Base-by-base conservation (phyloP, 2,113 vertebrate genomes). In the Herpetotheres cachinnans region DNA sequence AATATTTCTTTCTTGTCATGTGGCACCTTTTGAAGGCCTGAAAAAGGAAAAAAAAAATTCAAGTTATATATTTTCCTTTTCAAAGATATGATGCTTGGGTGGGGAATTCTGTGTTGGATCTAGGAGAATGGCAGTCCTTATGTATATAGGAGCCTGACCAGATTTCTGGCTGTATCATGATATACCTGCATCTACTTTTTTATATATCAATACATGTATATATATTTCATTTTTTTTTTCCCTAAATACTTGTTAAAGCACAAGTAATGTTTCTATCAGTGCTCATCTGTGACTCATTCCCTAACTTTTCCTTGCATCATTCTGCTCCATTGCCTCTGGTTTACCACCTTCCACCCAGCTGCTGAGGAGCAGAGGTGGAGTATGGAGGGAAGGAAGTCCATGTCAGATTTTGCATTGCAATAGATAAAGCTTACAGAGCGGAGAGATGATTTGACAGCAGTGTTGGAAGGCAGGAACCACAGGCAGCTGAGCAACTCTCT, bases 111-210 rank as follows among this genome's bases (percentile, higher is more conserved):
- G 11, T 59, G 19, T 27, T 84, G 16, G 14, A 49, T 65, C 59
- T 82, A 69, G 78, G 34, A 50, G 42, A 79, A 86, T 40, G 49
- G 9, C 5, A 80, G 4, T 69, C 14, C 19, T 86, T 91, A 19
- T 2, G 1, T 71, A 8, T 49, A 12, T 47, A 74, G n/a, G 49
- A 97, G 13, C 89, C 97, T 97, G 97, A 97, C 91, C 96, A 97
- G 96, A 95, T 97, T 98, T 98, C 95, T 97, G 94, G 88, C 94
- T 94, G n/a, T 72, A 73, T 95, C 76, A 30, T 79, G 26, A 79
- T 29, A 89, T 49, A 66, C 17, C 36, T 70, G 7, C 38, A 77
- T 67, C 38, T 89, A 49, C 14, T 40, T 83, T 77, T 52, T 42
- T 3, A 19, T 16, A 9, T 6, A 8, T 29, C 25, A 22, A 14